Conservation (phyloP, 2,797 vertebrate genomes). For the Chloroceryle amazona region DNA sequence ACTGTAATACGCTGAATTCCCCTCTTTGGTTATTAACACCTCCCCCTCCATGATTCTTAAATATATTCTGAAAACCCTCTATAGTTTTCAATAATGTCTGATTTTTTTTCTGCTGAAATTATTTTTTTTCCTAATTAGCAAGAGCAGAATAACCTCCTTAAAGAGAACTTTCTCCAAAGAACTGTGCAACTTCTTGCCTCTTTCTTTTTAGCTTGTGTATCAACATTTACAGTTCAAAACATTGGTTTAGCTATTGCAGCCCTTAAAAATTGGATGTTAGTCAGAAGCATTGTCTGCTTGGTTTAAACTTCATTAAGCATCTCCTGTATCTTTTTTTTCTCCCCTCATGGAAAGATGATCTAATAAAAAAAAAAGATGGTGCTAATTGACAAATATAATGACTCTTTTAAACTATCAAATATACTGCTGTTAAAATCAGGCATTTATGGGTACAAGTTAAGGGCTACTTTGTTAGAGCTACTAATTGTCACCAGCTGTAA, state of each 20-base stretch:
- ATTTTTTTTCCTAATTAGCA: constrained; percentile 28
- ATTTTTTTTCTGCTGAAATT: neutral
- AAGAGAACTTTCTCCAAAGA: neutral
- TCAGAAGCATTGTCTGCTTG: neutral
- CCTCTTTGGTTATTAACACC: neutral
- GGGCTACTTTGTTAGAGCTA: neutral
- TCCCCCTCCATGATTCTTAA: neutral
- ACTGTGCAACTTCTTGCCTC: neutral
- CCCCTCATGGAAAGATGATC: neutral
- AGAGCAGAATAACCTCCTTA: constrained; percentile 2
- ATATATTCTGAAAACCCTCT: neutral
- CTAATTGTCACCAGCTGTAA: neutral
- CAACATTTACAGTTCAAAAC: neutral
- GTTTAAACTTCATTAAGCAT: neutral
- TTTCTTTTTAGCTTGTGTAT: neutral
- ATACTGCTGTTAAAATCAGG: neutral
- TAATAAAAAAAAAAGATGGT: neutral
- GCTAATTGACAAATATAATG: neutral
- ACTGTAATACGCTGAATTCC: neutral
- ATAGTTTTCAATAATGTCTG: neutral
- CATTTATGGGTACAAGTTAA: neutral
- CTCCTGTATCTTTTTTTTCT: neutral
- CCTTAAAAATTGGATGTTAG: neutral
- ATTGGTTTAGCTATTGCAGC: neutral
- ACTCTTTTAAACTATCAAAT: neutral